Evolutionary conservation across 2,797 vertebrate genomes (phyloP), one percentile per base, ranked within the genome.

Genomic region (Scomberomorus guttatus): DNA sequence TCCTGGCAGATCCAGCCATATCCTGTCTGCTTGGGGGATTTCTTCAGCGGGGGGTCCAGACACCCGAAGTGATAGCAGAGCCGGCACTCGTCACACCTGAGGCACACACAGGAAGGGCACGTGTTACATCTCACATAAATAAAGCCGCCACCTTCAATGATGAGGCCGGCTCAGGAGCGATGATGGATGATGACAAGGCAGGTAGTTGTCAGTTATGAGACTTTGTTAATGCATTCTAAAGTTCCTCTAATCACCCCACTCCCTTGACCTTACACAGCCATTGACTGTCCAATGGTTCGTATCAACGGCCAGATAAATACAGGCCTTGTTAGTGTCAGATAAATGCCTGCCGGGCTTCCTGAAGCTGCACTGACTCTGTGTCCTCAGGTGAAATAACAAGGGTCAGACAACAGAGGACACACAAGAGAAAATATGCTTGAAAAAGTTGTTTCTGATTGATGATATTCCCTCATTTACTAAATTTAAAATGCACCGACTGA

Each of bases 1-100:
- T 99, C 98, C 90, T 99, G 97, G 95, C 98, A 99, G 94, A 99
- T 99, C 98, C 98, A 99, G 72, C 98, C 98, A 70, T 99, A 99
- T 72, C 98, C 98, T 8, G 98, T 98, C 94, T 99, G 98, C 89
- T 99, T 99, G 75, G 98, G 98, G 77, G 98, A 99, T 90, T 99
- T 99, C 96, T 98, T 99, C 93, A 99, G 93, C n/a, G 98, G 98
- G 92, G 98, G 98, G 90, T 99, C 98, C 94, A 99, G 94, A 82
- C 98, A 99, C 61, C 97, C 98, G 56, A 99, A 99, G 94, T 99
- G 98, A 93, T 99, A 99, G 93, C 97, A 99, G 77, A 99, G 96
- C 46, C 88, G 96, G 92, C 98, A 99, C 92, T 99, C 96, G 83
- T 99, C 98, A 94, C 98, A 99, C 91, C 98, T 99, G 86, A 72